Percentiles rank a stretch among this genome's conserved stretches.
Evolutionary conservation across 2,888 invertebrate species (phyloP).

Genomic region (Cephus nigrinus): DNA sequence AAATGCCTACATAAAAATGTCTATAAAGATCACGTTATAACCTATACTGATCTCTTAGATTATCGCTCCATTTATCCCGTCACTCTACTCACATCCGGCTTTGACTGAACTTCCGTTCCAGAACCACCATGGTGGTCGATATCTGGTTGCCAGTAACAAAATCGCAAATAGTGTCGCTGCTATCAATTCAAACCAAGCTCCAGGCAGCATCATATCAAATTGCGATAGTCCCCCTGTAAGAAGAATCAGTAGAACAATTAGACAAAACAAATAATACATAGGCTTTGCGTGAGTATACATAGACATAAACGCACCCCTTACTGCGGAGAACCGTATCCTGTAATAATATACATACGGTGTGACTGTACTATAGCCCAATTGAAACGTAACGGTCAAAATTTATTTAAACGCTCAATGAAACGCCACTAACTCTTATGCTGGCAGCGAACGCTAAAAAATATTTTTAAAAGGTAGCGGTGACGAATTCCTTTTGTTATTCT

Average conservation of each 20-base stretch:
- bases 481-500: neutral
- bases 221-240: neutral
- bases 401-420: no score
- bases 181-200: constrained; percentile 56
- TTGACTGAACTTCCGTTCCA: constrained; percentile 43
- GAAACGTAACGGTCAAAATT: neutral
- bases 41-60: neutral
- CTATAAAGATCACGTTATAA: neutral
- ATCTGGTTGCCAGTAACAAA: constrained; percentile 53
- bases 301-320: neutral
- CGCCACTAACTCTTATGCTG: neutral
- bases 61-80: neutral
- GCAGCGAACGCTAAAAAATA: neutral
- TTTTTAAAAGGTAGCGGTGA: neutral
- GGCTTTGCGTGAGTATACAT: neutral
- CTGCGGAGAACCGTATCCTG: neutral
- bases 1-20: neutral
- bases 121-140: constrained; percentile 58
- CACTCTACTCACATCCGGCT: constrained; percentile 41
- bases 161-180: constrained; percentile 50
- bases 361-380: neutral
- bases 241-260: neutral
- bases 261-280: neutral
- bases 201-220: constrained; percentile 46
- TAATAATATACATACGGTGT: neutral